A percentile compares a stretch with the other conserved stretches of the same genome.
Evolutionary conservation across 2,888 invertebrate species (phyloP).

Genomic region (Clusia tigrina): DNA sequence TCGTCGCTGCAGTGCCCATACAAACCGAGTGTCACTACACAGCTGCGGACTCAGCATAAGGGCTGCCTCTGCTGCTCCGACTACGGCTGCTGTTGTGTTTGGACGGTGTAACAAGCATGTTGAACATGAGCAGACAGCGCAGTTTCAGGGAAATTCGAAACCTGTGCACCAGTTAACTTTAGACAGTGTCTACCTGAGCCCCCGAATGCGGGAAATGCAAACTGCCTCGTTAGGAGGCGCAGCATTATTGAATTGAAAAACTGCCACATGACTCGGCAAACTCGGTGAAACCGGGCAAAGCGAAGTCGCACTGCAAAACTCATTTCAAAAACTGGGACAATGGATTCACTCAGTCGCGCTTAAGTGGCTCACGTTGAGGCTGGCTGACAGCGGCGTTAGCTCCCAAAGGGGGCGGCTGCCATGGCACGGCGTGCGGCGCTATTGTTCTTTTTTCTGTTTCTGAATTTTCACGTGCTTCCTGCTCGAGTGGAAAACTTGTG

Average conservation of each 20-base stretch:
- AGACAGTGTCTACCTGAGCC: too few species aligned
- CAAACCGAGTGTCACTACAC: not conserved
- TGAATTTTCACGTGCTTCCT: not conserved
- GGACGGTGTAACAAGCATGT: too few species aligned
- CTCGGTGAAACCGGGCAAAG: not conserved
- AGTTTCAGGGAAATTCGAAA: too few species aligned
- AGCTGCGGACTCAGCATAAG: not conserved
- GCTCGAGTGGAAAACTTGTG: slow-evolving; percentile 32
- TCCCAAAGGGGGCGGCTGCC: not conserved
- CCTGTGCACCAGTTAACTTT: too few species aligned
- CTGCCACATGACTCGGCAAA: not conserved
- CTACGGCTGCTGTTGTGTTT: too few species aligned
- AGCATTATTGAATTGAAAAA: slow-evolving; percentile 2
- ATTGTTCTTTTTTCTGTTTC: not conserved
- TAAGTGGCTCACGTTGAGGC: slow-evolving; percentile 12
- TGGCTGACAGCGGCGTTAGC: not conserved
- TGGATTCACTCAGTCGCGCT: slow-evolving; percentile 9
- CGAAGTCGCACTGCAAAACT: not conserved
- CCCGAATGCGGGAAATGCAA: too few species aligned
- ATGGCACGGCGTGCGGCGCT: not conserved
- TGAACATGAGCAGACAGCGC: too few species aligned
- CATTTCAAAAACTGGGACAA: slow-evolving; percentile 2
- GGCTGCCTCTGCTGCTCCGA: not conserved
- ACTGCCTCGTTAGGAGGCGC: not conserved
- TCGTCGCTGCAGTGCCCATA: not conserved